Percentiles rank a stretch among this genome's conserved stretches.
phyloP scores from a whole-genome alignment of 2,888 invertebrate species.

The Drosophila kuntzei region DNA sequence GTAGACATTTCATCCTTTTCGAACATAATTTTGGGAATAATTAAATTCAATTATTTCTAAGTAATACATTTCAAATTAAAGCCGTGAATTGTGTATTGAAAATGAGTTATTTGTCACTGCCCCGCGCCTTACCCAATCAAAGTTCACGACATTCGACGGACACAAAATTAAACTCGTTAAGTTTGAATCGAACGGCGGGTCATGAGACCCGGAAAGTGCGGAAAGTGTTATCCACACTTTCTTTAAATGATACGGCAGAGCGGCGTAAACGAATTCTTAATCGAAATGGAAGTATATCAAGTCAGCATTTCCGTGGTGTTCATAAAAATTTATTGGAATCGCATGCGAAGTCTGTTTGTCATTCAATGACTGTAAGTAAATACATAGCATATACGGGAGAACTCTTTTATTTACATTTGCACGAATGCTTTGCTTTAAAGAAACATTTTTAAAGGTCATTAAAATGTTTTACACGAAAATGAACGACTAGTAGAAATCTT shows the following conservation, averaged over 20 bases:
- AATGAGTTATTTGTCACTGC: constrained; percentile 76
- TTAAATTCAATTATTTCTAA: neutral
- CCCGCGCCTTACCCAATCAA: constrained; percentile 58
- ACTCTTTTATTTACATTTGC: neutral
- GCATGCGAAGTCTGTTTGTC: constrained; percentile 90
- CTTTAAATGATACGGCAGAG: constrained; percentile 66
- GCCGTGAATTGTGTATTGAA: neutral
- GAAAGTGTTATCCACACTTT: constrained; percentile 67
- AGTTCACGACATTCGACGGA: constrained; percentile 48
- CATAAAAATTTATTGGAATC: constrained; percentile 91
- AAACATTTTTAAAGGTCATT: constrained; percentile 1
- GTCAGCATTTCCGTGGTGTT: constrained; percentile 91
- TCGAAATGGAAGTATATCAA: constrained; percentile 87
- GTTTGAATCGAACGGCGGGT: constrained; percentile 71
- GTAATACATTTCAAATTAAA: neutral
- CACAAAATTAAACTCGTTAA: constrained; percentile 77
- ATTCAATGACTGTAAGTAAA: constrained; percentile 92
- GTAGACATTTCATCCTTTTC: neutral
- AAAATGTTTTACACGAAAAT: neutral
- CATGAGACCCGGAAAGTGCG: constrained; percentile 40
- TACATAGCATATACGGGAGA: neutral
- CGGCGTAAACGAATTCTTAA: constrained; percentile 74
- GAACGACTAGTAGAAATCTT: neutral
- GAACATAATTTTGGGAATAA: neutral
- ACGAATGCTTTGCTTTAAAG: neutral